Conservation (phyloP, 2,797 vertebrate genomes). For the Myotis pilosus region DNA sequence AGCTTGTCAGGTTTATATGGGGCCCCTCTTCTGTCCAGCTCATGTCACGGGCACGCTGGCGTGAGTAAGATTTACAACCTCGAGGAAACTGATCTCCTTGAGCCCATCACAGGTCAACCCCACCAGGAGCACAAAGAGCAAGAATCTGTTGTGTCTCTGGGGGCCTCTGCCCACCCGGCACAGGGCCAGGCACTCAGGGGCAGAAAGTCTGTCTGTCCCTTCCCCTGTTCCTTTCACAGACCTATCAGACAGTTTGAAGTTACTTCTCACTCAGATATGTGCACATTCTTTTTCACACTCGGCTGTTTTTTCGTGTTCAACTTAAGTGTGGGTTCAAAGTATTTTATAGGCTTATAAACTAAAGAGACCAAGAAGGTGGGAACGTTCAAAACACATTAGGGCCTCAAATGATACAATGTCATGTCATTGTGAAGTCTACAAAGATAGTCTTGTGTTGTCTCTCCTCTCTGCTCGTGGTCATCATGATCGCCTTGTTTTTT, state of each 20-base stretch:
- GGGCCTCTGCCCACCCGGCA: not conserved
- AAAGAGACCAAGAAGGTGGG: not conserved
- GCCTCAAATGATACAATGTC: constrained; percentile 2
- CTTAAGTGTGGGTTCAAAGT: not conserved
- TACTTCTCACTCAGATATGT: not conserved
- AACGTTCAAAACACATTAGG: constrained; percentile 8
- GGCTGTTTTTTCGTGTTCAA: not conserved
- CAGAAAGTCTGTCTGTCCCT: not conserved
- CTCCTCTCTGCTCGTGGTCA: not conserved
- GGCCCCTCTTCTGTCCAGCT: not conserved
- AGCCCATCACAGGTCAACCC: not conserved
- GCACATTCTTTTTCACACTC: not conserved
- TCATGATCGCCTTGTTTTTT: not conserved
- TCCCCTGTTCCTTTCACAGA: not conserved
- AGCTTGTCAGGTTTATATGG: not conserved
- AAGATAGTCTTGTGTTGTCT: not conserved
- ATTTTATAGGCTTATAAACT: constrained; percentile 17
- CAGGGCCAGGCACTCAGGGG: rapidly evolving
- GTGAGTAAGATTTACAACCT: not conserved
- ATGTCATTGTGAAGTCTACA: not conserved
- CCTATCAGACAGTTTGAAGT: not conserved
- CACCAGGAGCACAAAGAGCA: rapidly evolving
- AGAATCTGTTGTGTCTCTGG: no score
- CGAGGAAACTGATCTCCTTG: not conserved
- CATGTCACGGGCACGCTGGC: not conserved